Conservation (phyloP, 2,113 vertebrate genomes). For the Cettia cetti region DNA sequence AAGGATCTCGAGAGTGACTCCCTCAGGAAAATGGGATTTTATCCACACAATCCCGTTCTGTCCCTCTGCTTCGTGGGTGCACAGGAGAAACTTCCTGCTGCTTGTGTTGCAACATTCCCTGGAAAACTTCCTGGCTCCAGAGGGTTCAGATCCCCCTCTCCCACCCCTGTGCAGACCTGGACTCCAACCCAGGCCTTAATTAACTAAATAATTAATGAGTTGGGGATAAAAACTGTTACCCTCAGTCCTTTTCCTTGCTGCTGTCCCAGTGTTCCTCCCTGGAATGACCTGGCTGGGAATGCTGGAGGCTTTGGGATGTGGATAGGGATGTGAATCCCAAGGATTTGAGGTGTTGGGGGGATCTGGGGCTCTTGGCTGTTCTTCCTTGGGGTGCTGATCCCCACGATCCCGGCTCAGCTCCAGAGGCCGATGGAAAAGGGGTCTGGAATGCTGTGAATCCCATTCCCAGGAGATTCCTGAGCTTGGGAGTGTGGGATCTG, state of each 20-base stretch:
- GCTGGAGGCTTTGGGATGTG: background rate
- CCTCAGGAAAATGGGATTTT: background rate
- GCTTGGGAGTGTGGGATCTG: fast-evolving
- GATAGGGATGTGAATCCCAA: background rate
- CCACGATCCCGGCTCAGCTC: fast-evolving
- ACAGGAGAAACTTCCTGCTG: fast-evolving
- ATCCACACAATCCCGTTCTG: fast-evolving
- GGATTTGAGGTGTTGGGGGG: background rate
- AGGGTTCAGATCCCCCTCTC: background rate
- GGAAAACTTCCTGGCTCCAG: background rate
- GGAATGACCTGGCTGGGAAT: background rate
- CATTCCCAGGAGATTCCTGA: background rate
- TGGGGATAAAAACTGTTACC: background rate
- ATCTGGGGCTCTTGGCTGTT: background rate
- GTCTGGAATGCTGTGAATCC: background rate
- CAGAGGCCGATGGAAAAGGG: background rate
- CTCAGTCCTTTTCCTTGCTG: background rate
- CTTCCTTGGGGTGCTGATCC: background rate
- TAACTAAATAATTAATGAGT: background rate
- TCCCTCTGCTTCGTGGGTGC: fast-evolving
- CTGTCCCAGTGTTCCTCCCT: background rate
- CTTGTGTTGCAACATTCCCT: fast-evolving
- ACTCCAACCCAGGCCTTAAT: background rate
- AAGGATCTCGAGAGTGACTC: fast-evolving
- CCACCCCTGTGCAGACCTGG: background rate